Percentiles rank a stretch among this genome's conserved stretches.
Conservation (phyloP, 2,113 vertebrate species). For the Xenopus laevis region DNA sequence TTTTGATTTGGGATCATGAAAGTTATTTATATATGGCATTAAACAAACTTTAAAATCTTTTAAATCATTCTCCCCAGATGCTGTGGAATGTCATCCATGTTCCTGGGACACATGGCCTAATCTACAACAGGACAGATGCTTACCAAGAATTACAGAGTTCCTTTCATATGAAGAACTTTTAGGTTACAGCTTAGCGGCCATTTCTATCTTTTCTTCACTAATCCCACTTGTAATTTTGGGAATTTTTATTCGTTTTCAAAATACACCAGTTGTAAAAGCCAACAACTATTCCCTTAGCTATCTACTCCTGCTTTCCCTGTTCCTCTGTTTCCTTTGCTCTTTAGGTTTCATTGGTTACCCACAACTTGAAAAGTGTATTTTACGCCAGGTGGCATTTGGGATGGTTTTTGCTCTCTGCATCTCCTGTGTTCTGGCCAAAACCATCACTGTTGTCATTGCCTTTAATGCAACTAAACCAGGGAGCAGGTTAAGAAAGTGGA, state of each 20-base stretch:
- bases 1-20: no score
- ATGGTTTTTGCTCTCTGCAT: constrained; percentile 27
- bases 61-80: no score
- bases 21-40: no score
- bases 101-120: no score
- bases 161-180: no score
- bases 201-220: no score
- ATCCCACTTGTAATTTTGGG: background rate
- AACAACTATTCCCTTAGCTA: constrained; percentile 33
- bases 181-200: no score
- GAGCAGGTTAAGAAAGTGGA: constrained; percentile 3
- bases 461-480: constrained; percentile 41
- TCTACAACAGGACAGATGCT: no score
- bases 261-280: constrained; percentile 16
- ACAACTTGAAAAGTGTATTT: constrained; percentile 1
- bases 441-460: constrained; percentile 28
- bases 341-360: constrained; percentile 31
- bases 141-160: no score
- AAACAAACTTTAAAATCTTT: no score
- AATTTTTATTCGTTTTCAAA: constrained; percentile 6
- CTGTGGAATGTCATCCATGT: no score
- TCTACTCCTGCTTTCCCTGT: constrained; percentile 26
- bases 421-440: constrained; percentile 46
- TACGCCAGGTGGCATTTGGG: constrained; percentile 35
- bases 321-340: constrained; percentile 24